Conservation (phyloP, 1,140 invertebrate genomes). For the Helicoverpa armigera region DNA sequence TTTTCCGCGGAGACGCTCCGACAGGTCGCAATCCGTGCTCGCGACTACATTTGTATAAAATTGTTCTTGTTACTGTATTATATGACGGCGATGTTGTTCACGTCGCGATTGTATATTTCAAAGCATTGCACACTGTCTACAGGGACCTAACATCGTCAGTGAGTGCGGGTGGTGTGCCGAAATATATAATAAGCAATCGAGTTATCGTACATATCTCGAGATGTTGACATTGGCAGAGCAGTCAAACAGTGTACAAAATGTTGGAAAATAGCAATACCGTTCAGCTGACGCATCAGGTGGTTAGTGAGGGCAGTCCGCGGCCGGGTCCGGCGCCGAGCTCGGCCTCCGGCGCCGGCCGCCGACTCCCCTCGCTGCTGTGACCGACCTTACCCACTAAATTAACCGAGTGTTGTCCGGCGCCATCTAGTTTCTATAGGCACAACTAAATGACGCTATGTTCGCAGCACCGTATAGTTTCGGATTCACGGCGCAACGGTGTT, state of each 20-base stretch:
- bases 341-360: background rate
- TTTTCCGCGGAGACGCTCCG: conserved; percentile 35
- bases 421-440: conserved; percentile 37
- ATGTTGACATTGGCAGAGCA: conserved; percentile 38
- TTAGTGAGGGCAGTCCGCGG: conserved; percentile 5
- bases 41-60: conserved; percentile 38
- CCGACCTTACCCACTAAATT: conserved; percentile 39
- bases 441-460: conserved; percentile 37
- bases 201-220: conserved; percentile 41
- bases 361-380: conserved; percentile 21
- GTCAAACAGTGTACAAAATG: conserved; percentile 44
- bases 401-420: conserved; percentile 38
- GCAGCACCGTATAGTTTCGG: conserved; percentile 22
- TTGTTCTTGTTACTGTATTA: conserved; percentile 41
- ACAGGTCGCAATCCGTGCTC: conserved; percentile 27
- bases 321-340: background rate
- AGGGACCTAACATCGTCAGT: conserved; percentile 36
- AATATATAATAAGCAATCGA: conserved; percentile 31
- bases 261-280: conserved; percentile 47
- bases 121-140: conserved; percentile 32
- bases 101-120: conserved; percentile 41
- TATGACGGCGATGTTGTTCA: conserved; percentile 41
- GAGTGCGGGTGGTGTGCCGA: conserved; percentile 30
- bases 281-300: conserved; percentile 25
- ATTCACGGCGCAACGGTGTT: conserved; percentile 51